A percentile compares a stretch with the other conserved stretches of the same genome.
phyloP scores from a whole-genome alignment of 2,113 vertebrate species.

The Nesogale talazaci region DNA sequence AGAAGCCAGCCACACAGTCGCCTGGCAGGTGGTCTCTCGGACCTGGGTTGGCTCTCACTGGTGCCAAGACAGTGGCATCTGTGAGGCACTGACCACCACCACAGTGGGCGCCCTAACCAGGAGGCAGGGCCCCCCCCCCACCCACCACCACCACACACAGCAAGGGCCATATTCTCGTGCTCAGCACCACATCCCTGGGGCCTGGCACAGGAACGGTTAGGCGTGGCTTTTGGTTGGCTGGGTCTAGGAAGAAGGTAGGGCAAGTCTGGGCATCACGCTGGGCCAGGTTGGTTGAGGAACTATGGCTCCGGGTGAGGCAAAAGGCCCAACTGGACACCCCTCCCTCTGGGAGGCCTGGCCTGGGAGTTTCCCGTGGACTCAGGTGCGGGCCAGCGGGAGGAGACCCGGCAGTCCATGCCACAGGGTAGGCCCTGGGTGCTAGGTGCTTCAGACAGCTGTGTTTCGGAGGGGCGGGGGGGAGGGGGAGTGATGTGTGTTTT shows the following conservation, averaged over 20 bases:
- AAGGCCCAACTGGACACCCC: background rate
- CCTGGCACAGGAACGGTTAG: background rate
- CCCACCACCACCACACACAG: background rate
- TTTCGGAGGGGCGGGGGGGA: slow-evolving; percentile 47
- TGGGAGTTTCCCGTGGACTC: background rate
- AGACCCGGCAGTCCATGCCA: slow-evolving; percentile 12
- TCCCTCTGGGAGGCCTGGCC: background rate
- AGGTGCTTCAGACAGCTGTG: slow-evolving; percentile 51
- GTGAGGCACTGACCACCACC: background rate
- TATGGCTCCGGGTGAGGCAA: slow-evolving; percentile 1
- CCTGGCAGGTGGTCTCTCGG: background rate
- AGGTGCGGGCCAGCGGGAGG: background rate
- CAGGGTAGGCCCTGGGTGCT: slow-evolving; percentile 29
- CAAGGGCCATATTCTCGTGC: background rate
- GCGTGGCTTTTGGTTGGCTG: background rate
- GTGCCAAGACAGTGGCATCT: background rate
- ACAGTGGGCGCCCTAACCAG: background rate
- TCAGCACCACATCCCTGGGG: background rate
- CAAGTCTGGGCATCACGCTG: background rate
- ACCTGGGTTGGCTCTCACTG: background rate
- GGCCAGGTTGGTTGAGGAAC: slow-evolving; percentile 9
- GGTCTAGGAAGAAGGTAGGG: background rate
- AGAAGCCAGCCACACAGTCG: background rate
- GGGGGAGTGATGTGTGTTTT: background rate
- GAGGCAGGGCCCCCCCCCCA: background rate